phyloP scores from a whole-genome alignment of 2,113 vertebrate species.

The Phocoena phocoena region DNA sequence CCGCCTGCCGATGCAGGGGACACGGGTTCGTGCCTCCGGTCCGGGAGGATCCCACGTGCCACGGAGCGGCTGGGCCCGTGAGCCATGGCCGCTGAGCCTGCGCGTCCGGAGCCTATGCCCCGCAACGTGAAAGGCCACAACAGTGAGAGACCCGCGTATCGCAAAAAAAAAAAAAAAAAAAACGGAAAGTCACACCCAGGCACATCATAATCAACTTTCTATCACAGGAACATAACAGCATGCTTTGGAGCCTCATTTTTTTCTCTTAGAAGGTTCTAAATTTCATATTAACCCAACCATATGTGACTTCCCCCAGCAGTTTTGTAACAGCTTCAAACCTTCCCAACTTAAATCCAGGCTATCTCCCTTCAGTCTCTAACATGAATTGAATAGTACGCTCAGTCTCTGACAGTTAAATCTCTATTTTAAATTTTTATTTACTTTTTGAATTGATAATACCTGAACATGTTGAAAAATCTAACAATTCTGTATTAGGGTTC shows the following conservation, averaged over 20 bases:
- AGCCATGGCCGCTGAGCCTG: too few species aligned
- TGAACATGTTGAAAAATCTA: not conserved
- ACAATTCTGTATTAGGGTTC: not conserved
- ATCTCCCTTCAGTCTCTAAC: not conserved
- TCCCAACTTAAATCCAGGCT: not conserved
- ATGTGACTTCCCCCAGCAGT: not conserved
- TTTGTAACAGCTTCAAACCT: not conserved
- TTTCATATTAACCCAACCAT: not conserved
- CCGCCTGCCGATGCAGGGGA: too few species aligned
- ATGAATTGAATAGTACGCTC: not conserved
- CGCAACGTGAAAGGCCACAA: too few species aligned
- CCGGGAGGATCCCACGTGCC: too few species aligned
- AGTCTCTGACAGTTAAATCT: not conserved
- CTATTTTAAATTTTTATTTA: not conserved
- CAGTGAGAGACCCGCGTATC: too few species aligned
- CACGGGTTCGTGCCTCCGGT: too few species aligned
- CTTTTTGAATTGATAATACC: conserved; percentile 17
- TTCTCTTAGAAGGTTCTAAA: not conserved
- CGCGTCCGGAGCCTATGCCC: too few species aligned
- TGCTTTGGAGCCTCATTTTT: not conserved
- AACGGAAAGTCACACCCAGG: not conserved
- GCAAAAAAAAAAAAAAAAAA: not conserved
- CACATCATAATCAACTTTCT: not conserved
- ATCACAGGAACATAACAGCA: not conserved
- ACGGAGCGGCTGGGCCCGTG: too few species aligned